Percentiles rank a stretch among this genome's conserved stretches.
phyloP scores from a whole-genome alignment of 1,140 invertebrate genomes.

The Drosophila aff. region DNA sequence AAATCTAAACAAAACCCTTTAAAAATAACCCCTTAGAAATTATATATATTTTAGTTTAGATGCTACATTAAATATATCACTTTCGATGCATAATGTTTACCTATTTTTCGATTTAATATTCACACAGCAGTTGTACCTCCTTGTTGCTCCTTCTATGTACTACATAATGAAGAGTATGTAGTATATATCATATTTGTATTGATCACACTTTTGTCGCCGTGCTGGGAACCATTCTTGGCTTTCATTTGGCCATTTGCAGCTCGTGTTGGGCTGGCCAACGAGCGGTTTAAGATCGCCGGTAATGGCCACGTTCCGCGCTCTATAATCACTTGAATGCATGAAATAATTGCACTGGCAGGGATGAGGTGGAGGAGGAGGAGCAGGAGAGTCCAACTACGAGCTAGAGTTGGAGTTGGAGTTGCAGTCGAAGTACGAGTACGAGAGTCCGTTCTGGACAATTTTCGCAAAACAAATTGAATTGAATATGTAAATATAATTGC shows the following conservation, averaged over 20 bases:
- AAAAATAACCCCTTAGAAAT: too few species aligned
- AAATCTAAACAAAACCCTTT: too few species aligned
- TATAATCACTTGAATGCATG: constrained; percentile 58
- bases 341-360: constrained; percentile 46
- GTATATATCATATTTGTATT: too few species aligned
- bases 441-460: constrained; percentile 49
- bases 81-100: too few species aligned
- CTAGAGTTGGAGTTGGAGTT: not conserved
- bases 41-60: too few species aligned
- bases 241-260: constrained; percentile 54
- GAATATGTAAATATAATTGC: constrained; percentile 79
- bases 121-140: too few species aligned
- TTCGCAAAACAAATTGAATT: constrained; percentile 77
- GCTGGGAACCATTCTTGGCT: constrained; percentile 10
- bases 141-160: too few species aligned
- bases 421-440: not conserved
- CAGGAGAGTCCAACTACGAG: not conserved
- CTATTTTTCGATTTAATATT: too few species aligned
- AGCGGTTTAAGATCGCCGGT: constrained; percentile 71
- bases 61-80: too few species aligned
- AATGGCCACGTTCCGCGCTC: constrained; percentile 72
- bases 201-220: constrained; percentile 8
- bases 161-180: too few species aligned
- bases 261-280: constrained; percentile 41
- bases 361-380: not conserved